Percentiles rank a stretch among this genome's conserved stretches.
These are phyloP conservation scores for Eilema sororculum DNA, from an alignment of 2,888 invertebrate genomes.

Conservation along the genomic window DNA sequence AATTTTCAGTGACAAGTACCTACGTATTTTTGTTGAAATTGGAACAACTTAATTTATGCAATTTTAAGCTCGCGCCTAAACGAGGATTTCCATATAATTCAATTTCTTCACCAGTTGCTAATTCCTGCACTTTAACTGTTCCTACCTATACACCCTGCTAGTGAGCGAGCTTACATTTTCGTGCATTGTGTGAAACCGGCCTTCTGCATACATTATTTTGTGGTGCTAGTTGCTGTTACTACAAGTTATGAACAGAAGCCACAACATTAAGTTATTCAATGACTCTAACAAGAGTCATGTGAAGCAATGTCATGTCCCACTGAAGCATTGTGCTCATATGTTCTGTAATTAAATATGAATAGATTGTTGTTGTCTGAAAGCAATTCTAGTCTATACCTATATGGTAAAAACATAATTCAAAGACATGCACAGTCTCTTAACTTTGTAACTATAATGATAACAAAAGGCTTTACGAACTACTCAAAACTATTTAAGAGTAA, in stretches of 20 bases:
- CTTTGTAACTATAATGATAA: background rate
- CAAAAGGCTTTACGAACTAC: background rate
- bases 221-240: background rate
- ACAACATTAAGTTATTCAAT: slow-evolving; percentile 3
- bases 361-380: slow-evolving; percentile 3
- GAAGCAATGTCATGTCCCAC: background rate
- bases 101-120: too few relatives aligned
- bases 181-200: too few relatives aligned
- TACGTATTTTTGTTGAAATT: too few relatives aligned
- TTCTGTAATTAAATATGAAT: slow-evolving; percentile 2
- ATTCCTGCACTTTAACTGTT: too few relatives aligned
- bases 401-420: background rate
- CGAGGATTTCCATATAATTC: too few relatives aligned
- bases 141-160: too few relatives aligned
- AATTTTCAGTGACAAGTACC: too few relatives aligned
- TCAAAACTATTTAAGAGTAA: background rate
- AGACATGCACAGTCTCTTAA: background rate
- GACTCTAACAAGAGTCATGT: slow-evolving; percentile 15
- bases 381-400: background rate
- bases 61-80: too few relatives aligned
- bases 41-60: too few relatives aligned
- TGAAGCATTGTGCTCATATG: slow-evolving; percentile 12
- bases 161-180: too few relatives aligned
- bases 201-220: background rate
- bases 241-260: slow-evolving; percentile 10